Evolutionary conservation across 2,888 invertebrate species (phyloP).

Genomic region (Apeira syringaria): DNA sequence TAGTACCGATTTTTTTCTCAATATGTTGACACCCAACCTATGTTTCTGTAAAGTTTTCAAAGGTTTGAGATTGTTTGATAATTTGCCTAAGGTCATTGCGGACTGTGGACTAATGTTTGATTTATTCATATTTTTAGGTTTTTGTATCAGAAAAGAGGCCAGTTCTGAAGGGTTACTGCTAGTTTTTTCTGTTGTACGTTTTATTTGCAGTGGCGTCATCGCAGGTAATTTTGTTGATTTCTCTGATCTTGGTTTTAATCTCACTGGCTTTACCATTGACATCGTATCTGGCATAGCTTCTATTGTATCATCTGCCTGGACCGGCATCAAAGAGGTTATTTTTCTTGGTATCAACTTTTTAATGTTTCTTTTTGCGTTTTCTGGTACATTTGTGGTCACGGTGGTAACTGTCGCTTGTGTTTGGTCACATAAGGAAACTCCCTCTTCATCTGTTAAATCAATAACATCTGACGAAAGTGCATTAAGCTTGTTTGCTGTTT

Average conservation of each 20-base stretch:
- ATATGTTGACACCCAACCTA: constrained; percentile 4
- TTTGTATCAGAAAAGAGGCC: neutral
- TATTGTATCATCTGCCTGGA: neutral
- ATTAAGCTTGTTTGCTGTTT: neutral
- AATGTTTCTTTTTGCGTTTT: neutral
- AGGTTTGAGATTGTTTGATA: constrained; percentile 36
- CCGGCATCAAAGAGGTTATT: neutral
- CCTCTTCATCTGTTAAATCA: constrained; percentile 61
- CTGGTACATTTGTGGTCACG: neutral
- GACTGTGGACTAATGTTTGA: neutral
- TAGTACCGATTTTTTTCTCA: neutral
- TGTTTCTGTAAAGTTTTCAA: constrained; percentile 40
- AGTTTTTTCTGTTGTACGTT: neutral
- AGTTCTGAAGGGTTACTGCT: too few relatives aligned
- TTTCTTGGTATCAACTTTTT: neutral
- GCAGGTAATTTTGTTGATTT: neutral
- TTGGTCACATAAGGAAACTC: constrained; percentile 16
- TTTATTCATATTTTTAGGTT: constrained; percentile 10
- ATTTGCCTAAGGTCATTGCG: constrained; percentile 9
- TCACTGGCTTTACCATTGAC: neutral
- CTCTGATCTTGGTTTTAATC: neutral
- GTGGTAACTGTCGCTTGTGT: neutral
- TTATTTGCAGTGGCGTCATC: neutral
- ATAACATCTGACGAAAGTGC: constrained; percentile 38
- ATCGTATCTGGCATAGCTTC: too few relatives aligned